Evolutionary conservation across 2,888 invertebrate genomes (phyloP).

Genomic region (Andrena trimmerana): DNA sequence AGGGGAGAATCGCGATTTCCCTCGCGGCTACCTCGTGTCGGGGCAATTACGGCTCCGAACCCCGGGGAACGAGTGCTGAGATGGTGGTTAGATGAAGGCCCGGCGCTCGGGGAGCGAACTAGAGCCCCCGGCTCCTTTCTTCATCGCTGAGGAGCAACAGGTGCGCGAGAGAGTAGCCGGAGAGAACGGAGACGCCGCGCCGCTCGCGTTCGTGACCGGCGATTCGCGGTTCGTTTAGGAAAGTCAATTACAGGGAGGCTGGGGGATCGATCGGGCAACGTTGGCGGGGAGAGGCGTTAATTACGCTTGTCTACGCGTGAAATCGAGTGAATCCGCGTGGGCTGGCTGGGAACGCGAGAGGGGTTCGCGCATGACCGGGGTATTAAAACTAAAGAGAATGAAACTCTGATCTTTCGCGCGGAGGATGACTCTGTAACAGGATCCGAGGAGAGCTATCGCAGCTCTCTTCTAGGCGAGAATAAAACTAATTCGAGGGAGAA

Average conservation of each 20-base stretch:
- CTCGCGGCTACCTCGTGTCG: conserved; percentile 31
- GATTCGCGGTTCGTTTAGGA: conserved; percentile 39
- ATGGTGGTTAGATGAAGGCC: conserved; percentile 24
- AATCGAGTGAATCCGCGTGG: conserved; percentile 45
- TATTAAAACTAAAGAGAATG: conserved; percentile 6
- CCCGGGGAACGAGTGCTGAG: not conserved
- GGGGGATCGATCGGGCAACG: conserved; percentile 28
- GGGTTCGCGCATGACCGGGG: not conserved
- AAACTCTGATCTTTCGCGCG: conserved; percentile 11
- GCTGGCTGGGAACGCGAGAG: conserved; percentile 2
- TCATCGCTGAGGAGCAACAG: conserved; percentile 31
- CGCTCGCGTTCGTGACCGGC: conserved; percentile 32
- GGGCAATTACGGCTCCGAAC: conserved; percentile 14
- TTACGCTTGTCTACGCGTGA: conserved; percentile 47
- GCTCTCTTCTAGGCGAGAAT: not conserved
- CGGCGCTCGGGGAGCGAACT: not conserved
- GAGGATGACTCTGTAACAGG: not conserved
- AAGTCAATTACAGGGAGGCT: conserved; percentile 35
- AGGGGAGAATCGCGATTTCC: conserved; percentile 38
- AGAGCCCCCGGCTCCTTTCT: not conserved
- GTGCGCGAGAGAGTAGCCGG: conserved; percentile 17
- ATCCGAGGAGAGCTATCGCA: not conserved
- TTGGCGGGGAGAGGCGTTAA: conserved; percentile 19
- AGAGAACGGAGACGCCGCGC: conserved; percentile 1
- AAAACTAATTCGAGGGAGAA: not conserved